These are phyloP conservation scores for Mylabris sibirica DNA, from an alignment of 2,888 invertebrate genomes.

Conservation along the genomic window DNA sequence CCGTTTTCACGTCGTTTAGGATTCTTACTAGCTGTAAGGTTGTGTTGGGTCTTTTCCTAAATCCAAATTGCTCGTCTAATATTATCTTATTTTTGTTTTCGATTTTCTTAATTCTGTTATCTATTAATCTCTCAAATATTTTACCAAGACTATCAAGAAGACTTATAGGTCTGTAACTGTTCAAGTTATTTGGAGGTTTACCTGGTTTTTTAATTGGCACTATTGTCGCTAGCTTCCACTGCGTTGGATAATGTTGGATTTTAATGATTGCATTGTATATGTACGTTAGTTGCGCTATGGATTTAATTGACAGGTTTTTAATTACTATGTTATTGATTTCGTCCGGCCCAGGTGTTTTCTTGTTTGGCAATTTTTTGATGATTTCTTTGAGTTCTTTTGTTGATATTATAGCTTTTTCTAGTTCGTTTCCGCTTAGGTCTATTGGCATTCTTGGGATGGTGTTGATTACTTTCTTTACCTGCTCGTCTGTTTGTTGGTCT, in stretches of 20 bases:
- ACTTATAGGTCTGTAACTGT: slow-evolving; percentile 11
- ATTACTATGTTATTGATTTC: neutral
- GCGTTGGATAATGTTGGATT: neutral
- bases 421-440: neutral
- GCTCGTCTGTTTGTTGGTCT: neutral
- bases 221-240: neutral
- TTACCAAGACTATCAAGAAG: slow-evolving; percentile 14
- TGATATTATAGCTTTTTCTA: neutral
- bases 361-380: neutral
- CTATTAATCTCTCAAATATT: slow-evolving; percentile 14
- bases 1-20: slow-evolving; percentile 39
- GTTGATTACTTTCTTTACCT: neutral
- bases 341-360: neutral
- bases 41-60: slow-evolving; percentile 45
- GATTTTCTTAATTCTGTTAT: neutral
- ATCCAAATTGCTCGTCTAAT: slow-evolving; percentile 45
- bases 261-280: neutral
- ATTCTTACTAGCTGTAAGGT: slow-evolving; percentile 46
- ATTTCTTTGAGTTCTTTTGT: neutral
- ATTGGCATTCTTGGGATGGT: neutral
- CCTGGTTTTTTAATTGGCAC: slow-evolving; percentile 5
- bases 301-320: neutral
- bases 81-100: neutral
- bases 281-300: neutral
- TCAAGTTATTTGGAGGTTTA: neutral